A percentile compares a stretch with the other conserved stretches of the same genome.
phyloP scores from a whole-genome alignment of 2,113 vertebrate species.

The Phyllopteryx taeniolatus region DNA sequence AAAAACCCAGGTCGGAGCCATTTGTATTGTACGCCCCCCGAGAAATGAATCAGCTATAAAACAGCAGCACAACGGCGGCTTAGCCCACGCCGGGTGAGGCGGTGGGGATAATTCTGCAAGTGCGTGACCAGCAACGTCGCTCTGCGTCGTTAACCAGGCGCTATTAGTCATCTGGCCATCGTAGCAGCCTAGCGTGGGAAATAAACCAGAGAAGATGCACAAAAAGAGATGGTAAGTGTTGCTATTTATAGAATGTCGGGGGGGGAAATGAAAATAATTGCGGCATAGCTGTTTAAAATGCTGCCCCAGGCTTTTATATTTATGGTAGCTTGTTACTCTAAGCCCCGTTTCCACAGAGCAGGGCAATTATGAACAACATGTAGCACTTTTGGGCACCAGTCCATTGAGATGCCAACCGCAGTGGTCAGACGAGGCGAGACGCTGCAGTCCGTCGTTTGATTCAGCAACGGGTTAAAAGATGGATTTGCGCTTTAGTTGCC shows the following conservation, averaged over 20 bases:
- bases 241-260: slow-evolving; percentile 32
- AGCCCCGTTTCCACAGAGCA: not conserved
- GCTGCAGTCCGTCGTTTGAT: too few species aligned
- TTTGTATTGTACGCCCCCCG: slow-evolving; percentile 37
- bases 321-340: slow-evolving; percentile 28
- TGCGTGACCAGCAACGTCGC: slow-evolving; percentile 45
- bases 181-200: slow-evolving; percentile 37
- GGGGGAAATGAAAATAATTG: slow-evolving; percentile 37
- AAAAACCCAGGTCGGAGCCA: slow-evolving; percentile 49
- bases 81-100: slow-evolving; percentile 17
- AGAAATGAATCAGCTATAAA: slow-evolving; percentile 66
- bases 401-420: not conserved
- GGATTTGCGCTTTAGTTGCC: too few species aligned
- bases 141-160: slow-evolving; percentile 33
- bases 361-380: not conserved
- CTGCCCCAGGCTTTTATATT: slow-evolving; percentile 21
- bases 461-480: too few species aligned
- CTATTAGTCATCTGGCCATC: slow-evolving; percentile 49
- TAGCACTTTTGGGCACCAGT: not conserved
- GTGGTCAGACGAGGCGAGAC: too few species aligned
- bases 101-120: slow-evolving; percentile 48
- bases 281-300: slow-evolving; percentile 25
- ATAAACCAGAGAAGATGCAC: slow-evolving; percentile 27
- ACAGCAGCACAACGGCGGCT: slow-evolving; percentile 42
- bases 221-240: slow-evolving; percentile 24